phyloP scores from a whole-genome alignment of 2,888 invertebrate genomes.

The Tetragonisca angustula region DNA sequence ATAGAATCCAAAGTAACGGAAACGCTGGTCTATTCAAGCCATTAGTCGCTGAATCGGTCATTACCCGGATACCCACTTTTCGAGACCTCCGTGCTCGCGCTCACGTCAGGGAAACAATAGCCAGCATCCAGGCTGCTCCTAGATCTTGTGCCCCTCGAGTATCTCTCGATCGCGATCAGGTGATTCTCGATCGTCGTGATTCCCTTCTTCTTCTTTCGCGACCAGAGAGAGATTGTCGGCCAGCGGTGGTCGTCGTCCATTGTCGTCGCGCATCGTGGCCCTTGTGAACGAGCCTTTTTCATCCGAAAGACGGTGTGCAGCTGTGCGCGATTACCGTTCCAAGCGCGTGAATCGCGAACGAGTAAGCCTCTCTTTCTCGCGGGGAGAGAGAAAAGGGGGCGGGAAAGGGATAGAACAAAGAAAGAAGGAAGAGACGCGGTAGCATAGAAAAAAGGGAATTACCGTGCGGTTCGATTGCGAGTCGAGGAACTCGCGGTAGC shows the following conservation, averaged over 20 bases:
- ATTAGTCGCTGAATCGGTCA: conserved; percentile 22
- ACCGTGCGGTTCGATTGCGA: conserved; percentile 60
- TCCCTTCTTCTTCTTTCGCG: not conserved
- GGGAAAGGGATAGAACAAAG: not conserved
- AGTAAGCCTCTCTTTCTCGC: not conserved
- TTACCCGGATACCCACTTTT: conserved; percentile 25
- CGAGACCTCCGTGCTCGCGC: not conserved
- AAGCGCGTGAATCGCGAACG: conserved; percentile 31
- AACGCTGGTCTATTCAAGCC: not conserved
- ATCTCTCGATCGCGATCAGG: conserved; percentile 2
- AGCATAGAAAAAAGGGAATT: conserved; percentile 7
- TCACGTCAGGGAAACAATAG: conserved; percentile 20
- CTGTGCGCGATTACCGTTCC: conserved; percentile 20
- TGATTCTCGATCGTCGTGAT: conserved; percentile 5
- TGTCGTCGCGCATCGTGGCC: conserved; percentile 36
- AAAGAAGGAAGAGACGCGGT: not conserved
- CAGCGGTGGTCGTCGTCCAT: not conserved
- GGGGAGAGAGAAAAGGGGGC: not conserved
- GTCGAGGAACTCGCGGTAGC: conserved; percentile 70
- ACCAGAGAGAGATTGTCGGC: conserved; percentile 4
- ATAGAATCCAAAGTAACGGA: not conserved
- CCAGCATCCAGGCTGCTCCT: not conserved
- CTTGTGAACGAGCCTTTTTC: conserved; percentile 14
- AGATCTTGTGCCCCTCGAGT: conserved; percentile 12
- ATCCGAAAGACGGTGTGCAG: not conserved